Conservation (phyloP, 2,888 invertebrate genomes). For the Mallateleia sp. region DNA sequence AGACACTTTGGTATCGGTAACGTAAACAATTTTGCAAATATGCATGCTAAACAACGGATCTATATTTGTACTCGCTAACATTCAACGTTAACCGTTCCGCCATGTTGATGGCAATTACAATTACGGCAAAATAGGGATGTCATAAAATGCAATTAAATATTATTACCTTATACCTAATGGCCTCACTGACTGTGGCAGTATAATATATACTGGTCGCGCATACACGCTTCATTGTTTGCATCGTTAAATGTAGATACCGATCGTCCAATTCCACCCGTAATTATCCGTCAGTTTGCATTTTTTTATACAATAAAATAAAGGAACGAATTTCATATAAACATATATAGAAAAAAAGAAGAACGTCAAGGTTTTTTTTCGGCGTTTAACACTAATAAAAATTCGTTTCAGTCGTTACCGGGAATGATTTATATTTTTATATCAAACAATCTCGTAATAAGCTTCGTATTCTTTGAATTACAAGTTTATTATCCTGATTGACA, state of each 20-base stretch:
- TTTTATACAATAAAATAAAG: conserved; percentile 61
- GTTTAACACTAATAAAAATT: conserved; percentile 66
- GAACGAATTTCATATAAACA: conserved; percentile 67
- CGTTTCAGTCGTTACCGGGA: conserved; percentile 54
- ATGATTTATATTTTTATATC: conserved; percentile 72
- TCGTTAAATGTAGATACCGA: conserved; percentile 78
- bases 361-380: conserved; percentile 45
- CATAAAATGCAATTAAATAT: conserved; percentile 89
- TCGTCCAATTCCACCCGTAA: conserved; percentile 75
- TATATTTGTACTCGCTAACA: conserved; percentile 73
- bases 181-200: conserved; percentile 83
- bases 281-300: conserved; percentile 73
- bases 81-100: conserved; percentile 81
- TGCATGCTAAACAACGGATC: conserved; percentile 77
- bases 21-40: conserved; percentile 35
- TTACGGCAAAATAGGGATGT: conserved; percentile 88
- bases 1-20: background rate
- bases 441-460: conserved; percentile 57
- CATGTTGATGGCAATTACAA: conserved; percentile 88
- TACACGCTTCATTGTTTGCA: conserved; percentile 77
- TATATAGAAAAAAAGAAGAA: conserved; percentile 26
- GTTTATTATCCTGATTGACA: conserved; percentile 55
- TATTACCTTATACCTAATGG: conserved; percentile 88
- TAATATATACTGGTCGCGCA: conserved; percentile 71
- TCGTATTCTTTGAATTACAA: conserved; percentile 61